phyloP scores from a whole-genome alignment of 2,113 vertebrate species.

The Lathamus discolor region DNA sequence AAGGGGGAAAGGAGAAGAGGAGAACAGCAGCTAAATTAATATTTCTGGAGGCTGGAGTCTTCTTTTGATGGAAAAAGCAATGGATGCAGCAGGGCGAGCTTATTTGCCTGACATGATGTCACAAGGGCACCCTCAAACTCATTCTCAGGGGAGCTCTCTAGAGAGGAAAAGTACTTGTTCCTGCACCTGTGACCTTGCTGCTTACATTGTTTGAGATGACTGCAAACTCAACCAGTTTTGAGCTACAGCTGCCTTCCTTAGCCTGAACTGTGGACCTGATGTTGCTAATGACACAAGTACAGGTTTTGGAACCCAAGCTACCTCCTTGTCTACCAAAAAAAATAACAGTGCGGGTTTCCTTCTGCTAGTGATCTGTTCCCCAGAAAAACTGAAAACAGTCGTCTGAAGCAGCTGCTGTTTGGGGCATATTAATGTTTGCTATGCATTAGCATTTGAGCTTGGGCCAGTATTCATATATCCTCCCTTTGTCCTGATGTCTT shows the following conservation, averaged over 20 bases:
- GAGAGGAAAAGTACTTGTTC: not conserved
- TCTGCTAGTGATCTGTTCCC: not conserved
- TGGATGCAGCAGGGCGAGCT: not conserved
- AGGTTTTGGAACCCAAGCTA: not conserved
- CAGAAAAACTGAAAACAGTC: not conserved
- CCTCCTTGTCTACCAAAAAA: not conserved
- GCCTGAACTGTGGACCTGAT: not conserved
- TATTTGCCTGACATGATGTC: not conserved
- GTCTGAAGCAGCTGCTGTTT: not conserved
- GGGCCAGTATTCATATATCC: not conserved
- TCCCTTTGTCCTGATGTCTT: not conserved
- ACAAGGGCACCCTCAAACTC: not conserved
- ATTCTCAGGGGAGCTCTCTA: not conserved
- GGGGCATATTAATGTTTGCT: not conserved
- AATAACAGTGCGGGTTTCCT: not conserved
- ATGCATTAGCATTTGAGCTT: not conserved
- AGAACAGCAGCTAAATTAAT: not conserved
- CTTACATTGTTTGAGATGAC: accelerated
- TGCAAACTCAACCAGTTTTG: not conserved
- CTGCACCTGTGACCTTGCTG: not conserved
- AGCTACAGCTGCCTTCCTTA: not conserved
- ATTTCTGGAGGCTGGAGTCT: not conserved
- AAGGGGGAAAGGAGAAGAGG: not conserved
- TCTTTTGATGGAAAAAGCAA: not conserved
- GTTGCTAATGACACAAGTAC: not conserved